These are phyloP conservation scores for Heloderma charlesbogerti DNA, from an alignment of 2,113 vertebrate species.

Conservation along the genomic window DNA sequence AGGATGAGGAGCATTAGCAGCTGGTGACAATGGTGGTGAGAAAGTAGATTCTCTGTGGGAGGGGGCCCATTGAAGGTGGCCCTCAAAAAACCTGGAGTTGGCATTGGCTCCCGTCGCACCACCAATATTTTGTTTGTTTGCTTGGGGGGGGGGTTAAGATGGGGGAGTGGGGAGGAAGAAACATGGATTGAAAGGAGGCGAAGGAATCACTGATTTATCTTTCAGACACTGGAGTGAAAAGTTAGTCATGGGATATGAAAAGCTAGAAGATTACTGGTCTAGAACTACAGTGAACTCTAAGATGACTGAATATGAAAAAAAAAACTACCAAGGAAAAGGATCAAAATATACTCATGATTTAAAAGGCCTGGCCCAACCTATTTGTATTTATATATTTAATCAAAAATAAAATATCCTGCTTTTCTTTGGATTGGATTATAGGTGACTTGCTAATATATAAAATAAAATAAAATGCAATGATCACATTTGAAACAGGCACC, in stretches of 20 bases:
- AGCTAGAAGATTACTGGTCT: neutral
- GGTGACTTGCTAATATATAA: neutral
- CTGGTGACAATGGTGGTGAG: no score
- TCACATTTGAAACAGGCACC: neutral
- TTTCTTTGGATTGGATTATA: neutral
- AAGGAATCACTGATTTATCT: neutral
- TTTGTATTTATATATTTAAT: neutral
- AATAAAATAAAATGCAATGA: neutral
- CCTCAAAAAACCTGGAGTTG: no score
- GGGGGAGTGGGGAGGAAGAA: neutral
- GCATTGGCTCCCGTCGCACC: no score
- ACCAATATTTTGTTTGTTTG: neutral
- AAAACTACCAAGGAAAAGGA: neutral
- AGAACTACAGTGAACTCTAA: neutral
- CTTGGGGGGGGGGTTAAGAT: neutral
- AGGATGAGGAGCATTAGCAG: no score
- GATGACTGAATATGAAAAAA: neutral
- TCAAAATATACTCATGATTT: neutral
- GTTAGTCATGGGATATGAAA: neutral
- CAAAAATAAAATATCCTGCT: neutral
- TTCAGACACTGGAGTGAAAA: neutral
- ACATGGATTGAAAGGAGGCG: neutral
- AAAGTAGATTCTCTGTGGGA: no score
- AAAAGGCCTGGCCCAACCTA: neutral
- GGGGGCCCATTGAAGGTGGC: no score